Percentiles rank a stretch among this genome's conserved stretches.
phyloP scores from a whole-genome alignment of 2,113 vertebrate species.

The Prochilodus magdalenae region DNA sequence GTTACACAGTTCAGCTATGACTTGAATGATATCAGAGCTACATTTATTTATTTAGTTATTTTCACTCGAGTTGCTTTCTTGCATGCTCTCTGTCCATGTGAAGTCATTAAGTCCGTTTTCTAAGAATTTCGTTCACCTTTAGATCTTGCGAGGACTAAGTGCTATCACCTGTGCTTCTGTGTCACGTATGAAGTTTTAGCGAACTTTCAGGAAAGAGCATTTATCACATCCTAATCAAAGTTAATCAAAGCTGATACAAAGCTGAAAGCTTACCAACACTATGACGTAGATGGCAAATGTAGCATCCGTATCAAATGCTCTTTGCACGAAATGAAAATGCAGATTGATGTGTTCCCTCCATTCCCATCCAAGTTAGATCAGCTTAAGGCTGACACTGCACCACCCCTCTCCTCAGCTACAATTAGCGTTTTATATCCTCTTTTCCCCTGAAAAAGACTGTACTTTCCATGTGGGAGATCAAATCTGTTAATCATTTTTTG shows the following conservation, averaged over 20 bases:
- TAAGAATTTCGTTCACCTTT: slow-evolving; percentile 18
- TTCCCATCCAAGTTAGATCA: slow-evolving; percentile 44
- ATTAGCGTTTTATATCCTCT: slow-evolving; percentile 56
- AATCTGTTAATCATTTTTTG: slow-evolving; percentile 67
- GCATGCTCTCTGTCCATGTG: slow-evolving; percentile 7
- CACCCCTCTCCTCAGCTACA: slow-evolving; percentile 50
- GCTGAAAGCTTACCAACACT: slow-evolving; percentile 34
- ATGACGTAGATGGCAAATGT: slow-evolving; percentile 66
- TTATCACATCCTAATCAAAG: slow-evolving; percentile 57
- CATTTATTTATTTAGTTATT: neutral
- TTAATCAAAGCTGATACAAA: slow-evolving; percentile 54
- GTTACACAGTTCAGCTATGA: neutral
- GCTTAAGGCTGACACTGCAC: slow-evolving; percentile 52
- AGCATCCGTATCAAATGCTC: slow-evolving; percentile 48
- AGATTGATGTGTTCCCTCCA: slow-evolving; percentile 52
- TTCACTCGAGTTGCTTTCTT: neutral
- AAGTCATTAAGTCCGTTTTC: neutral
- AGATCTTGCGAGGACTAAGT: slow-evolving; percentile 25
- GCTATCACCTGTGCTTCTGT: slow-evolving; percentile 42
- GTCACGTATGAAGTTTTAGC: slow-evolving; percentile 43
- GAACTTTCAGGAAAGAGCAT: slow-evolving; percentile 61
- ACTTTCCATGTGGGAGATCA: slow-evolving; percentile 59
- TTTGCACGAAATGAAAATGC: slow-evolving; percentile 49
- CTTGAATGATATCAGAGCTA: no score
- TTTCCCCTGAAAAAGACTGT: slow-evolving; percentile 45